A percentile compares a stretch with the other conserved stretches of the same genome.
Evolutionary conservation across 2,888 invertebrate species (phyloP).

Genomic region (Torymus tubicola): DNA sequence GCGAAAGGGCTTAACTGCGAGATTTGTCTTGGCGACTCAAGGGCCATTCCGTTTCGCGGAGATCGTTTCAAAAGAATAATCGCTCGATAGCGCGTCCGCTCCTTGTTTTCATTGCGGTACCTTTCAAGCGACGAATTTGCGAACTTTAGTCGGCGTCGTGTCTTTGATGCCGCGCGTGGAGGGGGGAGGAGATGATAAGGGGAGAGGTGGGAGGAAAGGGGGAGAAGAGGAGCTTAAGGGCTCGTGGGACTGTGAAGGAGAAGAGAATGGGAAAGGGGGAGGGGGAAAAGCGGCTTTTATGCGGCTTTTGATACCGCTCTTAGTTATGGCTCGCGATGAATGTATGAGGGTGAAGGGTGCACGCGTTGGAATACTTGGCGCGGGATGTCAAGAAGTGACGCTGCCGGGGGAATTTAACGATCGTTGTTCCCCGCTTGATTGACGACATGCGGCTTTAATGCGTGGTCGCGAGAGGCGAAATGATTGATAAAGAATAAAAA

Average conservation of each 20-base stretch:
- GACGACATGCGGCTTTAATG: no score
- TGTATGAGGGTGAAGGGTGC: neutral
- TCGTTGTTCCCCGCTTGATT: no score
- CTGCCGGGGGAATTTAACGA: no score
- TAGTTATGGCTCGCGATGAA: conserved; percentile 35
- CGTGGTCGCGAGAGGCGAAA: no score
- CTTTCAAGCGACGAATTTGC: conserved; percentile 16
- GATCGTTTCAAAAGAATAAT: conserved; percentile 54
- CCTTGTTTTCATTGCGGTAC: conserved; percentile 41
- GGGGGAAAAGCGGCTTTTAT: conserved; percentile 8
- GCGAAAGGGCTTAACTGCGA: conserved; percentile 49
- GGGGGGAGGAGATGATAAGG: neutral
- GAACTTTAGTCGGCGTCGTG: conserved; percentile 15
- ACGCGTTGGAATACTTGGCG: neutral
- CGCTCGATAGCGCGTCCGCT: neutral
- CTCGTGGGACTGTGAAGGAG: neutral
- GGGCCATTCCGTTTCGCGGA: conserved; percentile 45
- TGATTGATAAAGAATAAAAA: no score
- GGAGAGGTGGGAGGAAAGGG: neutral
- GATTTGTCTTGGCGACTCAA: conserved; percentile 55
- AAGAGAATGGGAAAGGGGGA: neutral
- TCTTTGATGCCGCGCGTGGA: conserved; percentile 8
- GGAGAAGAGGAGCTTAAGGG: neutral
- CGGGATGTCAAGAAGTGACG: neutral
- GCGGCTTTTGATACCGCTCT: conserved; percentile 27